A percentile compares a stretch with the other conserved stretches of the same genome.
Evolutionary conservation across 1,140 invertebrate genomes (phyloP).

Genomic region (Papilio dardanus): DNA sequence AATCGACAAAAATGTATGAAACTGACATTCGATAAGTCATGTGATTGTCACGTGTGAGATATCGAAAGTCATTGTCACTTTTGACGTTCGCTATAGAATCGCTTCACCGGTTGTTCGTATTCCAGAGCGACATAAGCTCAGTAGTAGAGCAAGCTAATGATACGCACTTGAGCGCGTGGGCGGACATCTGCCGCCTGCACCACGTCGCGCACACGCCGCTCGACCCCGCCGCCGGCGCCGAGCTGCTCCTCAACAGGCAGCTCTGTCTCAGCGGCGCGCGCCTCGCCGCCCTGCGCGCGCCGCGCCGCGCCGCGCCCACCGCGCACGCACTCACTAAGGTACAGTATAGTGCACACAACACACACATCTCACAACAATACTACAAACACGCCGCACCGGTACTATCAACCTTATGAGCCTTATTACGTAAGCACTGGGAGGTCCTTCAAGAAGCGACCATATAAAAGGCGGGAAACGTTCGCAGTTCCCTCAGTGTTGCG

Average conservation of each 20-base stretch:
- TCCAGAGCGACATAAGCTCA: slow-evolving; percentile 87
- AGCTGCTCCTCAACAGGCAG: slow-evolving; percentile 91
- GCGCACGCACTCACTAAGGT: slow-evolving; percentile 85
- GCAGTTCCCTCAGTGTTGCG: no score
- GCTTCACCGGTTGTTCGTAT: neutral
- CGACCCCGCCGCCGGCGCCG: slow-evolving; percentile 92
- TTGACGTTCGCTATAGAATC: no score
- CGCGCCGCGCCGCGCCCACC: slow-evolving; percentile 84
- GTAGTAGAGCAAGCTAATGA: slow-evolving; percentile 95
- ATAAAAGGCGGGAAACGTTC: no score
- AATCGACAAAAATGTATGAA: no score
- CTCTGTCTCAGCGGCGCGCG: slow-evolving; percentile 89
- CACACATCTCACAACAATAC: no score
- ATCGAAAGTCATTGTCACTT: no score
- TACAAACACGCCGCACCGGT: no score
- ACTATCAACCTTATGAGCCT: no score
- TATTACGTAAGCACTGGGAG: no score
- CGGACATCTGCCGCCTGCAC: slow-evolving; percentile 90
- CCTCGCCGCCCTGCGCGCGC: slow-evolving; percentile 84
- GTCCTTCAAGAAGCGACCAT: no score
- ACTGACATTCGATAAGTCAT: no score
- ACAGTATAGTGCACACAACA: neutral
- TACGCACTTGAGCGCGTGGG: slow-evolving; percentile 95
- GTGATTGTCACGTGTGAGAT: no score
- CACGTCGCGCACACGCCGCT: slow-evolving; percentile 92